Base-by-base conservation (phyloP, 2,888 invertebrate genomes). In the Drosophila flavopinicola region DNA sequence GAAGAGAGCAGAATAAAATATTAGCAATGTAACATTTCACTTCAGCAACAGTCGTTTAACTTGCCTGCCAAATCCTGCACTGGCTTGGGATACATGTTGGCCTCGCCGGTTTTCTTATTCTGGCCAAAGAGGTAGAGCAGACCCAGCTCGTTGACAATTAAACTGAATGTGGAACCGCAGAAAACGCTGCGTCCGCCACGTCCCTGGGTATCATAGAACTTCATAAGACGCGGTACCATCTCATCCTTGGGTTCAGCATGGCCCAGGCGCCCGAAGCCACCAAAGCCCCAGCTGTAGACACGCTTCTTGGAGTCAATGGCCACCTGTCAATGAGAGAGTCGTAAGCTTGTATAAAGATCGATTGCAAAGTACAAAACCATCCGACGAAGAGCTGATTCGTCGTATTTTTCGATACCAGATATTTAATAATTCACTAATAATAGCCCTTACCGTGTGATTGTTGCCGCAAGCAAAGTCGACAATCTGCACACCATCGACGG, bases 21-120 rank as follows among this genome's bases (percentile, higher is more conserved):
- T 6, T 11, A n/a, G 9, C 3, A 47, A 1, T n/a, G 15, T n/a
- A 3, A 1, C 9, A 15, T 33, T 23, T 2, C n/a, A 33, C 6
- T 30, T 20, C 2, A 20, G n/a, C 20, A 20, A 6, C 4, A 44
- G 4, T 13, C 4, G 6, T 13, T 29, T 1, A 11, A 64, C 73
- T 87, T 83, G 93, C 93, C 94, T 65, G 95, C 94, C n/a, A 98
- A 92, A 91, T 98, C 98, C 80, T 97, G 97, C 2, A 98, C 95
- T 0, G 97, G 97, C 89, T 98, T 98, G 0, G 98, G 98, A 89
- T 98, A 98, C 98, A 98, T 98, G 83, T 97, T 97, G 2, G 98
- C 98, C 90, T 98, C 98, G 0, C 98, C 98, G 0, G 96, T 96
- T 58, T 97, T 94, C 89, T 98, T 98, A 0, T 96, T 96, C 89